phyloP scores from a whole-genome alignment of 2,113 vertebrate species.

The Thinocorus orbignyianus region DNA sequence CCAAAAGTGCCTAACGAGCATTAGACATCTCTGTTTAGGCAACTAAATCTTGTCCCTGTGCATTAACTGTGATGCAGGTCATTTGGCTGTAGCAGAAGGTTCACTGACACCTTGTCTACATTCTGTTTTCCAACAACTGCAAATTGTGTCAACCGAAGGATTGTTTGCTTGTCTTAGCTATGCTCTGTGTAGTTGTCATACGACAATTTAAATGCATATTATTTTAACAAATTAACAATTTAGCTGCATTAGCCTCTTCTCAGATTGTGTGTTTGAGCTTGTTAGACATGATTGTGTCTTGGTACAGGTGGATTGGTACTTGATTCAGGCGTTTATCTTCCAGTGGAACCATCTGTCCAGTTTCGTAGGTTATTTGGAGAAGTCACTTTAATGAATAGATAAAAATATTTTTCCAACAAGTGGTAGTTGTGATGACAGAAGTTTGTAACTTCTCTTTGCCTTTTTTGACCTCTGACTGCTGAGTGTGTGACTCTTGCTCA shows the following conservation, averaged over 20 bases:
- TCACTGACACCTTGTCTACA: neutral
- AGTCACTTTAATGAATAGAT: neutral
- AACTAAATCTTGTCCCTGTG: fast-evolving
- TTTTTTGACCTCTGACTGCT: neutral
- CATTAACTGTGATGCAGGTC: neutral
- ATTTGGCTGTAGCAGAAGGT: neutral
- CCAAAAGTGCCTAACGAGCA: neutral
- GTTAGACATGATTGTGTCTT: fast-evolving
- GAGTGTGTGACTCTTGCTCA: fast-evolving
- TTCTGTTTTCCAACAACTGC: neutral
- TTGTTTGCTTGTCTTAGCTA: neutral
- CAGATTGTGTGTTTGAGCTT: neutral
- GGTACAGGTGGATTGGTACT: neutral
- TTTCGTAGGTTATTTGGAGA: neutral
- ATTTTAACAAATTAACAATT: neutral
- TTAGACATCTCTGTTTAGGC: neutral
- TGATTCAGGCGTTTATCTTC: neutral
- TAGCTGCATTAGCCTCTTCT: neutral
- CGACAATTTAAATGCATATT: neutral
- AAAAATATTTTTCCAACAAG: neutral
- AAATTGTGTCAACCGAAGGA: neutral
- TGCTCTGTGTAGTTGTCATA: neutral
- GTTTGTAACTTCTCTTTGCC: neutral
- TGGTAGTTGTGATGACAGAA: neutral
- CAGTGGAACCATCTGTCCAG: neutral